Base-by-base conservation (phyloP, 2,113 vertebrate genomes). In the Python bivittatus region DNA sequence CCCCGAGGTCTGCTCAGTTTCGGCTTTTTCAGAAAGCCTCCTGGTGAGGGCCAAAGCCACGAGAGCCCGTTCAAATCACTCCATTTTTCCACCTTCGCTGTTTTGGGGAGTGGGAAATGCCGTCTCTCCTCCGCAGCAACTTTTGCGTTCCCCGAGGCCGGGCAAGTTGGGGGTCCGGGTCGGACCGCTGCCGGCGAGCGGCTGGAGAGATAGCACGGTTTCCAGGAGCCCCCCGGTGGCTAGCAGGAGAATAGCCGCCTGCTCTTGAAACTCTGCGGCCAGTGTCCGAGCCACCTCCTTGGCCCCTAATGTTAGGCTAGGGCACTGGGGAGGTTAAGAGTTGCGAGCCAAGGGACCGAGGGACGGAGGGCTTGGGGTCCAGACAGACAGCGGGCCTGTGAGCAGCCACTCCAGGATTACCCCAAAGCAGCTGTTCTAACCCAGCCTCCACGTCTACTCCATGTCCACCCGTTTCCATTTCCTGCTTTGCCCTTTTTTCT, bases 211-310 rank as follows among this genome's bases (percentile, higher is more conserved):
- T 84, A 84, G 1, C 8, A 2, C 20, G 87, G 87, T 60, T 84
- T 88, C 22, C n/a, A 84, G 29, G 91, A 60, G 87, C 58, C 91
- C 72, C 84, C 91, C n/a, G 20, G 91, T 89, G 91, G 91, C 72
- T 61, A 33, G 1, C 8, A 23, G 23, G 9, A 48, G 48, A 25
- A 89, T 20, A 53, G 56, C 42, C 11, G 8, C 48, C 29, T 3
- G 2, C 5, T 58, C 27, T 60, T 13, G 54, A 58, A 25, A 6
- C 3, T 9, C 38, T 20, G 1, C 1, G 6, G n/a, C 17, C n/a
- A 13, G 17, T n/a, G 15, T 72, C 13, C 6, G 2, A 38, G 38
- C 13, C 33, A 20, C 33, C 64, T 33, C 12, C 48, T 48, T n/a
- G 64, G 64, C n/a, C n/a, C 64, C 1, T 0, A 15, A 72, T 72